A percentile compares a stretch with the other conserved stretches of the same genome.
Evolutionary conservation across 1,140 invertebrate genomes (phyloP).

Genomic region (Drosophila bifasciata): DNA sequence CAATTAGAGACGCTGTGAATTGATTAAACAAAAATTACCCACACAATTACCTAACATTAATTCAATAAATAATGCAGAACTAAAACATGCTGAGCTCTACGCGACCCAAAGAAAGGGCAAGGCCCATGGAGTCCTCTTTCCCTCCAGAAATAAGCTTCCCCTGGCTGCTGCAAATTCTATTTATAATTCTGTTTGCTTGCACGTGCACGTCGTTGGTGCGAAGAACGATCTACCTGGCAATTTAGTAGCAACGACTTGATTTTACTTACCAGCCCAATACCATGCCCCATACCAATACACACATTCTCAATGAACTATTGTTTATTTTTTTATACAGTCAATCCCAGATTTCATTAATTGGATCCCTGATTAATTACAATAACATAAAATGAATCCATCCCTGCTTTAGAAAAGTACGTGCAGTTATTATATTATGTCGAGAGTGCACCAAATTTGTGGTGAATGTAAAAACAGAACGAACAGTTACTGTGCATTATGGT

Average conservation of each 20-base stretch:
- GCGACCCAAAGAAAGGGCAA: slow-evolving; percentile 48
- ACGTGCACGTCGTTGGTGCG: slow-evolving; percentile 58
- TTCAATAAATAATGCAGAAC: slow-evolving; percentile 68
- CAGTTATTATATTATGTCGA: slow-evolving; percentile 75
- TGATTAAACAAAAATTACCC: slow-evolving; percentile 69
- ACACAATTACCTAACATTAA: slow-evolving; percentile 58
- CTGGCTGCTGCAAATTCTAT: slow-evolving; percentile 34
- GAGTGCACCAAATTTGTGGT: slow-evolving; percentile 65
- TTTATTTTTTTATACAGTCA: slow-evolving; percentile 75
- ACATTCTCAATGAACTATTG: slow-evolving; percentile 58
- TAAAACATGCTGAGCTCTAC: slow-evolving; percentile 50
- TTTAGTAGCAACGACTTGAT: slow-evolving; percentile 36
- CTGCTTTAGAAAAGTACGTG: slow-evolving; percentile 79
- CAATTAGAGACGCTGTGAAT: slow-evolving; percentile 78
- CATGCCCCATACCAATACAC: slow-evolving; percentile 31
- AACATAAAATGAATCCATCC: slow-evolving; percentile 79
- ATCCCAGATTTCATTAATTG: slow-evolving; percentile 82
- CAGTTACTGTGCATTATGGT: slow-evolving; percentile 76
- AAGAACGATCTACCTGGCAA: slow-evolving; percentile 25
- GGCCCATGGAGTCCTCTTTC: slow-evolving; percentile 28
- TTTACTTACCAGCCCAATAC: slow-evolving; percentile 17
- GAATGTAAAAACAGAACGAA: slow-evolving; percentile 57
- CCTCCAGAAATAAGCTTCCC: slow-evolving; percentile 28
- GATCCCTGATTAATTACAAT: slow-evolving; percentile 74
- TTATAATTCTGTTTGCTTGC: slow-evolving; percentile 57